A percentile compares a stretch with the other conserved stretches of the same genome.
These are phyloP conservation scores for Agriotes lineatus DNA, from an alignment of 2,888 invertebrate species.

Conservation along the genomic window DNA sequence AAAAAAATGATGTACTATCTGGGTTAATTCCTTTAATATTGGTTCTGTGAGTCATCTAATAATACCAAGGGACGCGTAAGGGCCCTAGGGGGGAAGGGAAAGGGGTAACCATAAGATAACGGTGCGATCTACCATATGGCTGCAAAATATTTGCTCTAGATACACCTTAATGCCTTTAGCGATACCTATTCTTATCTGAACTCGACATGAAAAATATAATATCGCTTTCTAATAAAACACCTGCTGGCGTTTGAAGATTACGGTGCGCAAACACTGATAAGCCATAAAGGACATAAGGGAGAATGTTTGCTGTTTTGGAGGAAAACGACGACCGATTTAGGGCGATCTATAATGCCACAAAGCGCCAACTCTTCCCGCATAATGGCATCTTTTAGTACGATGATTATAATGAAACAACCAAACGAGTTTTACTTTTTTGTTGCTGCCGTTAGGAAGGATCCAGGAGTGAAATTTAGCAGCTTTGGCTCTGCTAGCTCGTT, in stretches of 20 bases:
- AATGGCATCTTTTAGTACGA: conserved; percentile 5
- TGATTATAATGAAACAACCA: conserved; percentile 4
- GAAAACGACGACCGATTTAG: conserved; percentile 31
- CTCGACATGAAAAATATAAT: conserved; percentile 50
- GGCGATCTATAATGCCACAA: conserved; percentile 26
- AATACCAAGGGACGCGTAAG: conserved; percentile 22
- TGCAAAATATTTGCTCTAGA: conserved; percentile 56
- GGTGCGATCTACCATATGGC: conserved; percentile 55
- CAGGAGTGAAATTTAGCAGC: too few relatives aligned
- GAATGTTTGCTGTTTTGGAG: conserved; percentile 27
- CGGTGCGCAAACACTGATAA: conserved; percentile 46
- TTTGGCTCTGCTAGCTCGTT: too few relatives aligned
- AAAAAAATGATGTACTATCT: neutral
- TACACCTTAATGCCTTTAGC: conserved; percentile 54
- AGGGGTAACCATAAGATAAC: conserved; percentile 51
- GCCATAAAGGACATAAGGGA: conserved; percentile 42
- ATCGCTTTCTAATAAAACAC: conserved; percentile 53
- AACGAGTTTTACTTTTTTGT: neutral
- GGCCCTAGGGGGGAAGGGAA: conserved; percentile 26
- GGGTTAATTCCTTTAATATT: conserved; percentile 21
- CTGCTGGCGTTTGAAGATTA: conserved; percentile 53
- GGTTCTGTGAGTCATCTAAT: conserved; percentile 22
- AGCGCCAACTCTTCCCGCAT: conserved; percentile 13
- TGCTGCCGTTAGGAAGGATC: too few relatives aligned
- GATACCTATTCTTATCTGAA: conserved; percentile 51